These are phyloP conservation scores for Leptoclinus maculatus DNA, from an alignment of 2,797 vertebrate genomes.

Conservation along the genomic window DNA sequence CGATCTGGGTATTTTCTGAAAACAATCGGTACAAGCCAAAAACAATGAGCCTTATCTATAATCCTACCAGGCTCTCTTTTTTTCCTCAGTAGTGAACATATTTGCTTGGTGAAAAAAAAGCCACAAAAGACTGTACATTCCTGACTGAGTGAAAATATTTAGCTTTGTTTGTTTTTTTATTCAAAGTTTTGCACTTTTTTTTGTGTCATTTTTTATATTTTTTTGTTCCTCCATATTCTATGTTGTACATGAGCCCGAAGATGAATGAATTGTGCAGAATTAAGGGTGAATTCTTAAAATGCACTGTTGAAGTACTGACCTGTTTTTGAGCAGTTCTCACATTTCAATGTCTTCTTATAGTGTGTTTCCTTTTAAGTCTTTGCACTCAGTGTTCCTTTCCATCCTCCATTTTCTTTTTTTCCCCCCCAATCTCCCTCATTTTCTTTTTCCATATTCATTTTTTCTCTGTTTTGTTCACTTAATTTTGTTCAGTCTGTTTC, in stretches of 20 bases:
- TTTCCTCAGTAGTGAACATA: background rate
- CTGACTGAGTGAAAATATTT: slow-evolving; percentile 27
- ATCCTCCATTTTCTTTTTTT: slow-evolving; percentile 29
- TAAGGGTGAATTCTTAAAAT: background rate
- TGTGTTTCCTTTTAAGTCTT: slow-evolving; percentile 11
- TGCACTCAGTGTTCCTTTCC: slow-evolving; percentile 29
- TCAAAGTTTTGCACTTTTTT: background rate
- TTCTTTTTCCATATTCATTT: slow-evolving; percentile 49
- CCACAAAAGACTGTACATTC: background rate
- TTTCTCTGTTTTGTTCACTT: slow-evolving; percentile 61
- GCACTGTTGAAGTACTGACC: slow-evolving; percentile 8
- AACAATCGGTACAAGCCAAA: background rate
- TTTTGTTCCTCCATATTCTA: background rate
- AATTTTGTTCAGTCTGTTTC: slow-evolving; percentile 87
- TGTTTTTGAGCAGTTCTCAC: background rate
- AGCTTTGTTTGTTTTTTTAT: background rate
- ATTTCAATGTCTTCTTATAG: background rate
- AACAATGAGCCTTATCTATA: slow-evolving; percentile 7
- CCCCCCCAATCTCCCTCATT: slow-evolving; percentile 4
- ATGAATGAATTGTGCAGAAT: slow-evolving; percentile 5
- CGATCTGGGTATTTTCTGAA: background rate
- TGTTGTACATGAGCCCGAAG: slow-evolving; percentile 19
- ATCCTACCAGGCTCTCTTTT: background rate
- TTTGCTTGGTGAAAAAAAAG: background rate
- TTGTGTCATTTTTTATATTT: background rate